A percentile compares a stretch with the other conserved stretches of the same genome.
Conservation (phyloP, 2,888 invertebrate genomes). For the Synanthedon andrenaeformis region DNA sequence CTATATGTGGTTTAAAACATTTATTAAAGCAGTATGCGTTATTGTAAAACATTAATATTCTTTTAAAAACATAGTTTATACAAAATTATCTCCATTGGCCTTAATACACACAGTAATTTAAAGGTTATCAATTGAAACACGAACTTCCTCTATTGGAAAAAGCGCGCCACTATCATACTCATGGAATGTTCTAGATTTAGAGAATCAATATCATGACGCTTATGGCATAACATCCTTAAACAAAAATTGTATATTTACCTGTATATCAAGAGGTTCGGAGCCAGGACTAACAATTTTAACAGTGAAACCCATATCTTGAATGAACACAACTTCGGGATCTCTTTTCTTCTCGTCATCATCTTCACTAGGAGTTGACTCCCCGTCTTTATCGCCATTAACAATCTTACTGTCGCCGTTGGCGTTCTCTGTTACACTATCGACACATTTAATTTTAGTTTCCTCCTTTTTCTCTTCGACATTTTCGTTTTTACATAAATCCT, state of each 20-base stretch:
- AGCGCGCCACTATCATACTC: no score
- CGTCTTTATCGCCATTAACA: constrained; percentile 53
- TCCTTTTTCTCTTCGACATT: constrained; percentile 31
- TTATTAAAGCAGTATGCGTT: no score
- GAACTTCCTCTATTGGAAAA: no score
- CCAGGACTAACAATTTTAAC: constrained; percentile 95
- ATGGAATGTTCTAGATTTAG: background rate
- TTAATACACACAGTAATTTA: no score
- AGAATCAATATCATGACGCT: background rate
- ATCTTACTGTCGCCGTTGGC: constrained; percentile 39
- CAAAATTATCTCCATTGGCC: no score
- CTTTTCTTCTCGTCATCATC: constrained; percentile 71
- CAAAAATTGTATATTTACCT: constrained; percentile 64
- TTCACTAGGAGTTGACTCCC: constrained; percentile 59
- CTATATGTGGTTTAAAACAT: no score
- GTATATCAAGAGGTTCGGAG: constrained; percentile 91
- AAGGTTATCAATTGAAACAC: no score
- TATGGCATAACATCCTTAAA: background rate
- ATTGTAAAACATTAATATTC: no score
- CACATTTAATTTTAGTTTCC: constrained; percentile 21
- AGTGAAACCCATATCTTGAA: constrained; percentile 92
- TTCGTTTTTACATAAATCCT: constrained; percentile 26
- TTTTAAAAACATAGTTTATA: no score
- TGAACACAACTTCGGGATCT: constrained; percentile 85
- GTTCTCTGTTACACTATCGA: constrained; percentile 28